Evolutionary conservation across 2,888 invertebrate genomes (phyloP), one percentile per base, ranked within the genome.

Genomic region (Autographa pulchrina): DNA sequence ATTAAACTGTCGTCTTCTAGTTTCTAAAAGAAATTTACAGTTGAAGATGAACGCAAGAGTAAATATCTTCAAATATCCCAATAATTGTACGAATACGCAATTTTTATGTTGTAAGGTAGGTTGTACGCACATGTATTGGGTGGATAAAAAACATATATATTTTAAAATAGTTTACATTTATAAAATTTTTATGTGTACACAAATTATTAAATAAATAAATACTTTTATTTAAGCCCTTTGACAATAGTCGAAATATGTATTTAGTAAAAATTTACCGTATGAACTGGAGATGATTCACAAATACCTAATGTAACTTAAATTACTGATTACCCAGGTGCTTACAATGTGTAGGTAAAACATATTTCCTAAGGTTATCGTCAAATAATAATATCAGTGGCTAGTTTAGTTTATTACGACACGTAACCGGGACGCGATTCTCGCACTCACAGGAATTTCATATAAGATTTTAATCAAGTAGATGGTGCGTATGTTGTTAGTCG

Each of bases 1-100:
- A 91, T 92, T 90, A 93, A 92, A 92, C 90, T 89, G 90, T 92
- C 91, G 86, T 89, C 89, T 87, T 88, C 81, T 85, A 87, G 85
- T 86, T 86, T 86, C 75, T 84, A 80, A 86, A 88, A 89, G 87
- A 78, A 74, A 77, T 70, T 74, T 43, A 43, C 35, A 67, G 32
- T 67, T 73, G 65, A 82, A 82, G 78, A 89, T 83, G 76, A 78
- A 86, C 73, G 76, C 70, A 65, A 83, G 73, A 68, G 32, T 14
- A 65, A 59, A 69, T 62, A 68, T 25, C n/a, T 59, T 31, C 20
- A 20, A 41, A 20, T 7, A 63, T 62, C 61, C 59, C 54, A 56
- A 56, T 56, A 54, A 20, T 54, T 20, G 18, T 20, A 54, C 43
- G 16, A 20, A 54, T 56, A 20, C 9, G 4, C 5, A 25, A 25